Evolutionary conservation across 64 coral and sea anemone genomes (phyloP).

Genomic region (Montipora foliosa): DNA sequence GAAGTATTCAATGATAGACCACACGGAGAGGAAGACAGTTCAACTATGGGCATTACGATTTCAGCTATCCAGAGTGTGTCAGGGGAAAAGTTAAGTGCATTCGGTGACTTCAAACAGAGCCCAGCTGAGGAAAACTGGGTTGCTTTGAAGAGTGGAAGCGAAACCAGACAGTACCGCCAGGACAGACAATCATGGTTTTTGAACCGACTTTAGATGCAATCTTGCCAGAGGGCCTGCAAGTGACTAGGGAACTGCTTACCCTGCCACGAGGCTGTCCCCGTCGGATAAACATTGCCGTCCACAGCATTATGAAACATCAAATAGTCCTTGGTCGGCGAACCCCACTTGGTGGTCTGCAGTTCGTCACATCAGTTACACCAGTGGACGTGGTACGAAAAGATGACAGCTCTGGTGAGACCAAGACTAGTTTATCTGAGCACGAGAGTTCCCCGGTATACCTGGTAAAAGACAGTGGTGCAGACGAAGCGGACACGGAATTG

Average conservation of each 20-base stretch:
- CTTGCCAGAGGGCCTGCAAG: not conserved
- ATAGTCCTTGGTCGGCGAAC: not conserved
- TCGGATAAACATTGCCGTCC: constrained; percentile 7
- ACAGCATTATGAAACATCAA: constrained; percentile 12
- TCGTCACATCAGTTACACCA: not conserved
- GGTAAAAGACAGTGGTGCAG: not conserved
- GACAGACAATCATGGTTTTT: not conserved
- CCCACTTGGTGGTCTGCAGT: not conserved
- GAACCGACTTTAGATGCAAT: not conserved
- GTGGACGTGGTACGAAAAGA: constrained; percentile 1
- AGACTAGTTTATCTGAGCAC: not conserved
- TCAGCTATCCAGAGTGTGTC: not conserved
- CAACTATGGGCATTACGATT: not conserved
- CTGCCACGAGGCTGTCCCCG: not conserved
- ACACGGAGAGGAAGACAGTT: not conserved
- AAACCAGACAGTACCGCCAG: not conserved
- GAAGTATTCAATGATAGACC: constrained; percentile 19
- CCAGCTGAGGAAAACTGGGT: not conserved
- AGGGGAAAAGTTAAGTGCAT: not conserved
- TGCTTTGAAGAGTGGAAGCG: constrained; percentile 8
- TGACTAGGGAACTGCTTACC: not conserved
- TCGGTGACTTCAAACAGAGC: constrained; percentile 1
- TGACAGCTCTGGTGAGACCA: no score
- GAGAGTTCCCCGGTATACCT: not conserved
- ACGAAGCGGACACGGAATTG: no score